Evolutionary conservation across 2,888 invertebrate genomes (phyloP).

Genomic region (Ochlodes sylvanus): DNA sequence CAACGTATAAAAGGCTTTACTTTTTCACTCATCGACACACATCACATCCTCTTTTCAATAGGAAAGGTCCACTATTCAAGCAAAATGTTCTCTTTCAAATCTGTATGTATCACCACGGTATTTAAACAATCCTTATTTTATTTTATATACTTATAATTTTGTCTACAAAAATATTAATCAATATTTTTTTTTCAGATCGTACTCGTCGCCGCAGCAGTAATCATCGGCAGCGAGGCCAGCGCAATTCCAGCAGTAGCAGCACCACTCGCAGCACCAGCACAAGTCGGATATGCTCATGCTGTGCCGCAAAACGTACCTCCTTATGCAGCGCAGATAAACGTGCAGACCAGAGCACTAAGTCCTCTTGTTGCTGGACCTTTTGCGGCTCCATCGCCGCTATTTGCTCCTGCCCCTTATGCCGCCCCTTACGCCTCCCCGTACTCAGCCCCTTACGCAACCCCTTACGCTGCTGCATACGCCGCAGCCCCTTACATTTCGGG

Average conservation of each 20-base stretch:
- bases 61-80: constrained; percentile 76
- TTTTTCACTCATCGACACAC: constrained; percentile 69
- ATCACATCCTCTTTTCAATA: constrained; percentile 71
- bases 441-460: constrained; percentile 48
- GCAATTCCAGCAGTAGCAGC: constrained; percentile 69
- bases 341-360: constrained; percentile 76
- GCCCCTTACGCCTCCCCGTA: constrained; percentile 45
- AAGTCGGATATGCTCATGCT: constrained; percentile 83
- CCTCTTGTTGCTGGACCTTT: constrained; percentile 67
- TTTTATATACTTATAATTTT: constrained; percentile 13
- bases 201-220: constrained; percentile 71
- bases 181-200: constrained; percentile 65
- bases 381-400: constrained; percentile 50
- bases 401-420: constrained; percentile 46
- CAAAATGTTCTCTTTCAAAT: constrained; percentile 82
- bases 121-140: constrained; percentile 4
- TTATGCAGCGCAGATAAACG: constrained; percentile 85
- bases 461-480: constrained; percentile 44
- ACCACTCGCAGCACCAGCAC: constrained; percentile 81
- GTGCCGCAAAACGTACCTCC: constrained; percentile 87
- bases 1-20: constrained; percentile 73
- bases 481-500: constrained; percentile 44
- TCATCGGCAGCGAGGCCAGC: constrained; percentile 68
- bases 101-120: constrained; percentile 62
- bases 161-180: constrained; percentile 6